Percentiles rank a stretch among this genome's conserved stretches.
Conservation (phyloP, 1,140 invertebrate genomes). For the Nixonia krombeini region DNA sequence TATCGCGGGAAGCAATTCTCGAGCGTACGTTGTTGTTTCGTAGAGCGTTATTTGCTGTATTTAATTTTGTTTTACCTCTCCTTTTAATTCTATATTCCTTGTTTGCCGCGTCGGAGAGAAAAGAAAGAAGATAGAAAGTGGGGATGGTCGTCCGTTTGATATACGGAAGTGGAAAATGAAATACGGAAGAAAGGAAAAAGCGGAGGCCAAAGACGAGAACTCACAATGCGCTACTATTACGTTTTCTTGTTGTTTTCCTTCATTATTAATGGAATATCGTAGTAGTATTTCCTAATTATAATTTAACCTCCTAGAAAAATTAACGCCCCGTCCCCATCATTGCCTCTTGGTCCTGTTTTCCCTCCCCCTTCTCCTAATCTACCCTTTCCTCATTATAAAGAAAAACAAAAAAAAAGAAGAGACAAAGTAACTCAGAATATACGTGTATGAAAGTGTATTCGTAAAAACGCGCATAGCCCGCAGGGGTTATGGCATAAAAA, state of each 20-base stretch:
- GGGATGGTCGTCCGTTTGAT: slow-evolving; percentile 6
- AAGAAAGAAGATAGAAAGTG: slow-evolving; percentile 1
- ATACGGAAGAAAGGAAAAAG: slow-evolving; percentile 8
- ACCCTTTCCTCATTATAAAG: slow-evolving; percentile 37
- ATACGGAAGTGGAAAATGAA: slow-evolving; percentile 3
- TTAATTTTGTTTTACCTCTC: slow-evolving; percentile 8
- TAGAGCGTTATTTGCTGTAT: slow-evolving; percentile 6
- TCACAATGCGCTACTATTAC: slow-evolving; percentile 58
- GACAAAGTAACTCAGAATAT: slow-evolving; percentile 55
- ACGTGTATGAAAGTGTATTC: slow-evolving; percentile 60
- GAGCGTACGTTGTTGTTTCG: slow-evolving; percentile 4
- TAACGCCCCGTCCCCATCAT: slow-evolving; percentile 48
- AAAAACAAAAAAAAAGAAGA: slow-evolving; percentile 41
- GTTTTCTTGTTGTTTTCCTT: slow-evolving; percentile 69
- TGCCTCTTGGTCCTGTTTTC: slow-evolving; percentile 44
- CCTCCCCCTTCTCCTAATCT: slow-evolving; percentile 40
- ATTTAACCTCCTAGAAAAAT: slow-evolving; percentile 66
- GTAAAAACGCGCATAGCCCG: slow-evolving; percentile 52
- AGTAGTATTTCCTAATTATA: slow-evolving; percentile 68
- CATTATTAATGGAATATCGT: slow-evolving; percentile 69
- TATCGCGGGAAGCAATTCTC: slow-evolving; percentile 10
- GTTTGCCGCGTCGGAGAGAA: neutral
- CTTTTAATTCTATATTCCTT: slow-evolving; percentile 9
- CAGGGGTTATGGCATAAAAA: slow-evolving; percentile 42
- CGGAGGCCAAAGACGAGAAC: slow-evolving; percentile 9